These are phyloP conservation scores for Lophura nycthemera DNA, from an alignment of 2,113 vertebrate genomes.

Conservation along the genomic window DNA sequence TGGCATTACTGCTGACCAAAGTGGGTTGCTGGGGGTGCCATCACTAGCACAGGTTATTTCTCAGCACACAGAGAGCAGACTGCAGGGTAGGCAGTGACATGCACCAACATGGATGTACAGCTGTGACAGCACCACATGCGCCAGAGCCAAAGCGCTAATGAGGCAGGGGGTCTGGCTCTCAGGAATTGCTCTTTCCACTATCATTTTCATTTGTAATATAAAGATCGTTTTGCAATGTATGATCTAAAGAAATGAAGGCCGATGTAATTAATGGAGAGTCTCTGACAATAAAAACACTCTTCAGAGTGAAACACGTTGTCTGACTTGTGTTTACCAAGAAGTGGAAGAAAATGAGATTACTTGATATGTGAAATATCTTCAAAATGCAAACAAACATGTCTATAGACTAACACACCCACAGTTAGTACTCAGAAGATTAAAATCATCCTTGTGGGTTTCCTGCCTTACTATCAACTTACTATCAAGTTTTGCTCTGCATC, in stretches of 20 bases:
- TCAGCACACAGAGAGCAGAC: neutral
- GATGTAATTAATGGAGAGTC: neutral
- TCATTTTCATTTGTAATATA: neutral
- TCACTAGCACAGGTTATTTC: neutral
- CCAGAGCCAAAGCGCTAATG: no score
- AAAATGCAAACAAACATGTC: neutral
- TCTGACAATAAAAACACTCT: neutral
- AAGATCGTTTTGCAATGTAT: neutral
- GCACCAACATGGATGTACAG: fast-evolving
- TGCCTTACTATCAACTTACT: neutral
- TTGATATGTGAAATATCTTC: neutral
- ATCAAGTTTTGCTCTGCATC: neutral
- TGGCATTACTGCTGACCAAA: neutral
- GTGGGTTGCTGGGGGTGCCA: fast-evolving
- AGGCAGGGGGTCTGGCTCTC: neutral
- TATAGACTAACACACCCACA: neutral
- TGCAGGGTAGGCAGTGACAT: fast-evolving
- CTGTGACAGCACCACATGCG: neutral
- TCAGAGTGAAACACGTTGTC: neutral
- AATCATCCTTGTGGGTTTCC: neutral
- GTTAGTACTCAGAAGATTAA: neutral
- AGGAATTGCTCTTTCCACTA: neutral
- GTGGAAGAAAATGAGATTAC: neutral
- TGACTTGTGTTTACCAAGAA: neutral
- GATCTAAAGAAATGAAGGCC: conserved; percentile 8